Percentiles rank a stretch among this genome's conserved stretches.
phyloP scores from a whole-genome alignment of 2,113 vertebrate genomes.

The Nyctereutes procyonoides region DNA sequence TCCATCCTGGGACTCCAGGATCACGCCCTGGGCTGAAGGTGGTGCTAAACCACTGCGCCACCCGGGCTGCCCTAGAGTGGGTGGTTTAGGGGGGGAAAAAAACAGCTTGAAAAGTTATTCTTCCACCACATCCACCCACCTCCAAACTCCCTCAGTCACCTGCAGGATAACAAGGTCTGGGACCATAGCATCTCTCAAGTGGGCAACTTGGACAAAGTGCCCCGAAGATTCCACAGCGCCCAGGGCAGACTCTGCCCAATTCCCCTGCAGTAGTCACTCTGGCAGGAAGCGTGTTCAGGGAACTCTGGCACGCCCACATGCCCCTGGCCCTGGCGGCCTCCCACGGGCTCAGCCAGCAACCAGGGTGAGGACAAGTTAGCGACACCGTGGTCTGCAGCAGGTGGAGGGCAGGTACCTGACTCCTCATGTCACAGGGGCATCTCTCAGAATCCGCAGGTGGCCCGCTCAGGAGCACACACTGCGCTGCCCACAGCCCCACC shows the following conservation, averaged over 20 bases:
- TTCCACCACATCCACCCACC: slow-evolving; percentile 22
- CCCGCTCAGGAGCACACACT: not conserved
- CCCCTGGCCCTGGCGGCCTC: too few species aligned
- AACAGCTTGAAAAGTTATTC: not conserved
- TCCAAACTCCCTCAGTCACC: not conserved
- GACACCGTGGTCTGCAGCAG: rapidly evolving
- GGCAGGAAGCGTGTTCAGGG: not conserved
- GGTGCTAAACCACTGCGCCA: too few species aligned
- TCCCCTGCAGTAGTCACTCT: not conserved
- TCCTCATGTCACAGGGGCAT: not conserved
- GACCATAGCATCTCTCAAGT: not conserved
- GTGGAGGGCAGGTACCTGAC: not conserved
- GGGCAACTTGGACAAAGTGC: rapidly evolving
- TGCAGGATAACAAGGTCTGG: not conserved
- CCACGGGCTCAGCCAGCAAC: not conserved
- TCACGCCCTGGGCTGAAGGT: too few species aligned
- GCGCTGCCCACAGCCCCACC: rapidly evolving
- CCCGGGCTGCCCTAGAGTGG: not conserved
- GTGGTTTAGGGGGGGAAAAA: not conserved
- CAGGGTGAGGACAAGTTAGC: not conserved
- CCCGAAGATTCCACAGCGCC: rapidly evolving
- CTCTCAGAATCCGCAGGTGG: not conserved
- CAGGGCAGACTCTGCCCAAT: not conserved
- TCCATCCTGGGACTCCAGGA: too few species aligned
- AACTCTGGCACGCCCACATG: rapidly evolving